Percentiles rank a stretch among this genome's conserved stretches.
Evolutionary conservation across 2,797 vertebrate species (phyloP).

Genomic region (Fistularia tabacaria): DNA sequence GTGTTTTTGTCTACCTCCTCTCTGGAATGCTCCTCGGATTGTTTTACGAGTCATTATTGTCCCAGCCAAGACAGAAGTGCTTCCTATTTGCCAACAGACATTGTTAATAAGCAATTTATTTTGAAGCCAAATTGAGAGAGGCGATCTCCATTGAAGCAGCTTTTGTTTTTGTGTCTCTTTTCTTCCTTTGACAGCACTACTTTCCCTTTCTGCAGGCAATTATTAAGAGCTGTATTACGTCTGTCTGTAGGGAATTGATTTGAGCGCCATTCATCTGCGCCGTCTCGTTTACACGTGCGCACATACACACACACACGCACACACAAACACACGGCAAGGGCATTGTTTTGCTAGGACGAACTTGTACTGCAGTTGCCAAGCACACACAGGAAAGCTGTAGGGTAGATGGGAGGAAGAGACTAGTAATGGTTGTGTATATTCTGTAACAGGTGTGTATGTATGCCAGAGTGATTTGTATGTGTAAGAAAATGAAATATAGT

Average conservation of each 20-base stretch:
- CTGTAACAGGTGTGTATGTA: not conserved
- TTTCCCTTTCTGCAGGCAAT: slow-evolving; percentile 68
- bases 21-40: slow-evolving; percentile 33
- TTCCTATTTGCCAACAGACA: slow-evolving; percentile 50
- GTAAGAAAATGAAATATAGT: not conserved
- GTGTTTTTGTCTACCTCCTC: slow-evolving; percentile 26
- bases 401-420: slow-evolving; percentile 32
- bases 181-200: slow-evolving; percentile 55
- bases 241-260: slow-evolving; percentile 72
- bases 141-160: slow-evolving; percentile 44
- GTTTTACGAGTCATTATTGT: slow-evolving; percentile 53
- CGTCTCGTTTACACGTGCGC: slow-evolving; percentile 51
- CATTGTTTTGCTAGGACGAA: slow-evolving; percentile 5
- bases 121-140: slow-evolving; percentile 61
- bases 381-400: slow-evolving; percentile 29
- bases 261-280: slow-evolving; percentile 72
- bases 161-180: slow-evolving; percentile 64
- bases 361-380: slow-evolving; percentile 23
- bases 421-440: slow-evolving; percentile 11
- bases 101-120: slow-evolving; percentile 69
- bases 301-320: not conserved
- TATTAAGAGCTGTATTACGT: slow-evolving; percentile 74
- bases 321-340: slow-evolving; percentile 1
- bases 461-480: slow-evolving; percentile 2
- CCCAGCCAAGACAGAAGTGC: slow-evolving; percentile 33